Evolutionary conservation across 1,140 invertebrate species (phyloP).

Genomic region (Camponotus floridanus): DNA sequence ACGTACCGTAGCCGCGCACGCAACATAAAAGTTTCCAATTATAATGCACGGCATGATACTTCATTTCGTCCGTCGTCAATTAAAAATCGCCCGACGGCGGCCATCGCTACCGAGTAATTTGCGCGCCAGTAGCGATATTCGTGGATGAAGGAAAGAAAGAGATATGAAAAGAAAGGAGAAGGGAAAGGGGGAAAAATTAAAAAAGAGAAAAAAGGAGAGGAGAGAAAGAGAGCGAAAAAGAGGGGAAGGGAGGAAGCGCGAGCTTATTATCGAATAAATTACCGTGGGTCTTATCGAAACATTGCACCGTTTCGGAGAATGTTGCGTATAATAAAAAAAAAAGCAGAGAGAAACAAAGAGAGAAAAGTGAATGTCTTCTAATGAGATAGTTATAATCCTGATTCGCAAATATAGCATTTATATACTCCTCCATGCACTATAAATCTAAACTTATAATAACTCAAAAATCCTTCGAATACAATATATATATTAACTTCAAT

Average conservation of each 20-base stretch:
- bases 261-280: constrained; percentile 24
- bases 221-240: not conserved
- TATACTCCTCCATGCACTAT: not conserved
- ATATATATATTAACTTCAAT: not conserved
- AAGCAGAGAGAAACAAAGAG: not conserved
- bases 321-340: constrained; percentile 17
- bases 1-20: constrained; percentile 49
- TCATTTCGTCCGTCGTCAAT: constrained; percentile 68
- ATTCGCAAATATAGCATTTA: not conserved
- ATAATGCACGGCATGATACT: constrained; percentile 60
- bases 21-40: constrained; percentile 79
- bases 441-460: not conserved
- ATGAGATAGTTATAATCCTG: not conserved
- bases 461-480: not conserved
- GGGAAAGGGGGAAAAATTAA: too few species aligned
- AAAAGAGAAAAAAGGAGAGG: not conserved
- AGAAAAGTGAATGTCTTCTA: constrained; percentile 47
- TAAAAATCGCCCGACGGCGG: constrained; percentile 65
- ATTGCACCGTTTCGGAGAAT: not conserved
- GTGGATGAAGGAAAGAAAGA: constrained; percentile 7
- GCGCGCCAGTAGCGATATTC: constrained; percentile 29
- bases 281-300: constrained; percentile 34
- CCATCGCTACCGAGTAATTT: constrained; percentile 50
- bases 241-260: not conserved
- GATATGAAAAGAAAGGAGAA: too few species aligned